These are phyloP conservation scores for Cavia aperea DNA, from an alignment of 2,113 vertebrate species.

Conservation along the genomic window DNA sequence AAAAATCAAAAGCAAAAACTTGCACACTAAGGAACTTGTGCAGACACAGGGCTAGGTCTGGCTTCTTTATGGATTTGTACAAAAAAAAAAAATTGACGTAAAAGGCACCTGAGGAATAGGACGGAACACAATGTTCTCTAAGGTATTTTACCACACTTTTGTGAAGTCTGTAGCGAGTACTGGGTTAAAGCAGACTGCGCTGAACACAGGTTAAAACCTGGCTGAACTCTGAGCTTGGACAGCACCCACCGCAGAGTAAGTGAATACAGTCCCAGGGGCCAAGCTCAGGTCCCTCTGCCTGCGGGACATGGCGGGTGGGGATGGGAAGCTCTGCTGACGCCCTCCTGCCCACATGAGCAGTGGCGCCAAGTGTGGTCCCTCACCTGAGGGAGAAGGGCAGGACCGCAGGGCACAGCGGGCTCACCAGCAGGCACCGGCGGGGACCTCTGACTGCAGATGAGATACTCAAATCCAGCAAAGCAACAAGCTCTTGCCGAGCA, in stretches of 20 bases:
- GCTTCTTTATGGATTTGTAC: neutral
- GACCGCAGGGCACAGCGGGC: neutral
- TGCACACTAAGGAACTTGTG: neutral
- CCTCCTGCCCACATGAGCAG: neutral
- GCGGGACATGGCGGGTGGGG: no score
- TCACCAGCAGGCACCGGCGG: neutral
- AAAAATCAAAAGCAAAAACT: neutral
- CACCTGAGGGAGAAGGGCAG: neutral
- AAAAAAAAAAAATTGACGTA: neutral
- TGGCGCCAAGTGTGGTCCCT: neutral
- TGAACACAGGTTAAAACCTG: neutral
- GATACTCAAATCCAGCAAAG: conserved; percentile 12
- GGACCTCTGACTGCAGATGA: neutral
- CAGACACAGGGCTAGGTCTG: neutral
- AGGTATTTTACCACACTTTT: neutral
- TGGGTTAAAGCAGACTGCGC: neutral
- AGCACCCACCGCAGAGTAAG: neutral
- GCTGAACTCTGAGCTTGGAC: neutral
- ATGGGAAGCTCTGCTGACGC: neutral
- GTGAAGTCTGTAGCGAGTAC: neutral
- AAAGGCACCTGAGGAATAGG: neutral
- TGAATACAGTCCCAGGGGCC: neutral
- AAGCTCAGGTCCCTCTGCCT: neutral
- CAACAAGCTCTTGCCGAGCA: conserved; percentile 32
- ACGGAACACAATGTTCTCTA: neutral